A percentile compares a stretch with the other conserved stretches of the same genome.
phyloP scores from a whole-genome alignment of 2,113 vertebrate species.

The Pygoscelis adeliae region DNA sequence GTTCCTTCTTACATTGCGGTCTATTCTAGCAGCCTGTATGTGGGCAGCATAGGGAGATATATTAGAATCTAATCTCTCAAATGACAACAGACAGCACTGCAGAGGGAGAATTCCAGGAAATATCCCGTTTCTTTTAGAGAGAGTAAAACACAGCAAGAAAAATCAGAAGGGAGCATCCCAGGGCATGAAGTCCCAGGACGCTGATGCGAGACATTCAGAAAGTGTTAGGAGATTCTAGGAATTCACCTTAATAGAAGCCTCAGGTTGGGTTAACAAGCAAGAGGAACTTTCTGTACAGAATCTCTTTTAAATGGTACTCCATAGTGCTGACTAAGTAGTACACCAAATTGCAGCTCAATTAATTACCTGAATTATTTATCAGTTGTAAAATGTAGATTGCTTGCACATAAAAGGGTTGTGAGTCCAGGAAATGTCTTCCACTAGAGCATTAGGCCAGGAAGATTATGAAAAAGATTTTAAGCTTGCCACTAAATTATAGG shows the following conservation, averaged over 20 bases:
- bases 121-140: neutral
- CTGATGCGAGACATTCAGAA: neutral
- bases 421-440: constrained; percentile 63
- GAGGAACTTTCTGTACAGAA: neutral
- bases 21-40: neutral
- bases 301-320: neutral
- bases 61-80: neutral
- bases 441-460: constrained; percentile 49
- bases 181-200: neutral
- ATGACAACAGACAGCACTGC: neutral
- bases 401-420: constrained; percentile 52
- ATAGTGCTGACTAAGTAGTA: constrained; percentile 43
- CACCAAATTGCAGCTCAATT: constrained; percentile 60
- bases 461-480: constrained; percentile 1
- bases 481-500: constrained; percentile 9
- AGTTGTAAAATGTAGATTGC: constrained; percentile 64
- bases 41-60: neutral
- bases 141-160: neutral
- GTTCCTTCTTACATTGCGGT: neutral
- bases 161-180: neutral
- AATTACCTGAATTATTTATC: constrained; percentile 74
- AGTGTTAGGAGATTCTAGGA: neutral
- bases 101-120: neutral
- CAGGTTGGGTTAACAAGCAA: neutral
- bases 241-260: neutral